Conservation (phyloP, 2,888 invertebrate species). For the Branchipolynoe longqiensis region DNA sequence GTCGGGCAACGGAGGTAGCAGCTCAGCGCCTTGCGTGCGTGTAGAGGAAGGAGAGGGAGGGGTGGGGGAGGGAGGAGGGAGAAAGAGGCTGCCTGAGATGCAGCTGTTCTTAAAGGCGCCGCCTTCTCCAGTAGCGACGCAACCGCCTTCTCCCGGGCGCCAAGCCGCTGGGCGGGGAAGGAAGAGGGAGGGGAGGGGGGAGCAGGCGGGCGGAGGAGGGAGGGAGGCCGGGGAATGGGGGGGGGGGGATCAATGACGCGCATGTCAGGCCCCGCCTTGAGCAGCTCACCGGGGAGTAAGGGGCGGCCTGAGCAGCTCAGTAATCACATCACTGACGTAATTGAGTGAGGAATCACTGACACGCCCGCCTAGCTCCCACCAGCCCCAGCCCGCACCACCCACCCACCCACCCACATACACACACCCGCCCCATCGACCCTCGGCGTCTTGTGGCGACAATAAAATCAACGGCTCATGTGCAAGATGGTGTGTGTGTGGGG, state of each 20-base stretch:
- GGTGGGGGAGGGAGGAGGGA: too few species aligned
- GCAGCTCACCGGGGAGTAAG: slow-evolving; percentile 39
- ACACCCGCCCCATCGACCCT: slow-evolving; percentile 22
- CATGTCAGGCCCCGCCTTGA: slow-evolving; percentile 43
- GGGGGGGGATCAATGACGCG: slow-evolving; percentile 24
- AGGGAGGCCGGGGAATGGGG: not conserved
- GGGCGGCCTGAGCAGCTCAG: slow-evolving; percentile 30
- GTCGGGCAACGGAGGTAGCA: not conserved
- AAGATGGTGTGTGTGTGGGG: too few species aligned
- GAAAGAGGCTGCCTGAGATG: not conserved
- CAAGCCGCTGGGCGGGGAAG: too few species aligned
- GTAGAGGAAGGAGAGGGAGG: too few species aligned
- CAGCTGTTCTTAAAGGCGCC: slow-evolving; percentile 26
- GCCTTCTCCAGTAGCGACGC: not conserved
- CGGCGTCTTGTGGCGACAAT: slow-evolving; percentile 45
- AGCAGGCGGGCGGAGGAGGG: not conserved
- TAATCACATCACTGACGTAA: slow-evolving; percentile 44
- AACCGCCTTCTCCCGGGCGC: not conserved
- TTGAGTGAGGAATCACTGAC: slow-evolving; percentile 55
- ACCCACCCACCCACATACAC: too few species aligned
- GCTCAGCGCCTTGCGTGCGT: too few species aligned
- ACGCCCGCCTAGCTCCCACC: too few species aligned
- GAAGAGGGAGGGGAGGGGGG: too few species aligned
- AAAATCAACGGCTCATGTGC: slow-evolving; percentile 39
- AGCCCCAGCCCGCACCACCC: too few species aligned